Evolutionary conservation across 2,888 invertebrate genomes (phyloP).

Genomic region (Hyalella azteca): DNA sequence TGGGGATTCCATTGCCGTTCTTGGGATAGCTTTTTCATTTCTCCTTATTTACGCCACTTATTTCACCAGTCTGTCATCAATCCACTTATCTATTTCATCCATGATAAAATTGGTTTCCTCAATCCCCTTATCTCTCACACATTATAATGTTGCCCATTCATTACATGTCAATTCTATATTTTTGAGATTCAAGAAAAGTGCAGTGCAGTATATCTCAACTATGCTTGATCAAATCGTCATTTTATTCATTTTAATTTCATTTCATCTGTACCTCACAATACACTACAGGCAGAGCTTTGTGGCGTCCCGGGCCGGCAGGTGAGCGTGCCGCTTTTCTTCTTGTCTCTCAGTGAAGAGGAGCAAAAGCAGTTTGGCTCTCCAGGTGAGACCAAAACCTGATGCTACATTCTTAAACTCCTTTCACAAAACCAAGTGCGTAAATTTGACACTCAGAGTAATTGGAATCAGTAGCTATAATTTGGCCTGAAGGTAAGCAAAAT

Average conservation of each 20-base stretch:
- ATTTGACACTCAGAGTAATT: too few relatives aligned
- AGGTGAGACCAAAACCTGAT: too few relatives aligned
- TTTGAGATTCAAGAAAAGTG: background rate
- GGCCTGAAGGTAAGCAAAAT: too few relatives aligned
- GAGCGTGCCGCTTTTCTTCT: background rate
- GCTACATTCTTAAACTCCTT: too few relatives aligned
- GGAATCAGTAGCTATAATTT: too few relatives aligned
- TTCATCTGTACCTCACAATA: background rate
- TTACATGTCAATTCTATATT: background rate
- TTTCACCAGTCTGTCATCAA: too few relatives aligned
- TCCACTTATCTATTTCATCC: too few relatives aligned
- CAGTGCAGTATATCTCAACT: background rate
- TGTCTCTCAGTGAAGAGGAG: background rate
- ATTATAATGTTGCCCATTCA: background rate
- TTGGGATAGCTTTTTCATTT: too few relatives aligned
- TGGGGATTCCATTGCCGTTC: too few relatives aligned
- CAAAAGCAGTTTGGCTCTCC: background rate
- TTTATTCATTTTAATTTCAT: background rate
- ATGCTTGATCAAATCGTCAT: background rate
- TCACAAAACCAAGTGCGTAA: too few relatives aligned
- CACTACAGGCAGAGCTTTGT: background rate
- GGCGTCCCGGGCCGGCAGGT: conserved; percentile 11
- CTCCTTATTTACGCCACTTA: too few relatives aligned
- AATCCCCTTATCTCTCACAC: background rate
- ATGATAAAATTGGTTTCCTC: background rate